These are phyloP conservation scores for Danaus plexippus DNA, from an alignment of 1,140 invertebrate genomes.

Conservation along the genomic window DNA sequence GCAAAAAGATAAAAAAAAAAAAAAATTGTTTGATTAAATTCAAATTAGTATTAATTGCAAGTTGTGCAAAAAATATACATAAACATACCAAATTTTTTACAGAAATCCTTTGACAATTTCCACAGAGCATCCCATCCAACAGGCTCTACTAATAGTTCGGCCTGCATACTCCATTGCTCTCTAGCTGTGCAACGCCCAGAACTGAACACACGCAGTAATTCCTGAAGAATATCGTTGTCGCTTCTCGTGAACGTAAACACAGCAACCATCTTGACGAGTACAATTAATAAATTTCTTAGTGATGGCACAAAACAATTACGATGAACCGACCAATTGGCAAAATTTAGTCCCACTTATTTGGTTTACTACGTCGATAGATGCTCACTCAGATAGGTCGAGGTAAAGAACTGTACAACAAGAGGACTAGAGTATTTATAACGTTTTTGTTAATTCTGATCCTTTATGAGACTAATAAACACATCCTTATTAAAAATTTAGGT, in stretches of 20 bases:
- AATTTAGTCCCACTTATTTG: no score
- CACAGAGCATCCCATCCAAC: slow-evolving; percentile 62
- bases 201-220: slow-evolving; percentile 51
- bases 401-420: no score
- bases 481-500: no score
- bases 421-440: no score
- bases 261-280: slow-evolving; percentile 37
- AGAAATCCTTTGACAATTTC: slow-evolving; percentile 63
- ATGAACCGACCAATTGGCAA: no score
- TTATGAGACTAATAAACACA: no score
- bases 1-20: no score
- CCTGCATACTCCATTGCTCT: slow-evolving; percentile 56
- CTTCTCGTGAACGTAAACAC: slow-evolving; percentile 52
- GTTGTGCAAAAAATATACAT: slow-evolving; percentile 1
- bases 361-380: no score
- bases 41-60: background rate
- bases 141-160: slow-evolving; percentile 54
- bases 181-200: slow-evolving; percentile 41
- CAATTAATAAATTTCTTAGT: background rate
- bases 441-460: no score
- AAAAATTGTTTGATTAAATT: no score
- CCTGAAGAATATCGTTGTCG: slow-evolving; percentile 51
- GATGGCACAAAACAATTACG: no score
- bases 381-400: no score
- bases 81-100: slow-evolving; percentile 58